phyloP scores from a whole-genome alignment of 2,113 vertebrate genomes.

The Mustelus asterias region DNA sequence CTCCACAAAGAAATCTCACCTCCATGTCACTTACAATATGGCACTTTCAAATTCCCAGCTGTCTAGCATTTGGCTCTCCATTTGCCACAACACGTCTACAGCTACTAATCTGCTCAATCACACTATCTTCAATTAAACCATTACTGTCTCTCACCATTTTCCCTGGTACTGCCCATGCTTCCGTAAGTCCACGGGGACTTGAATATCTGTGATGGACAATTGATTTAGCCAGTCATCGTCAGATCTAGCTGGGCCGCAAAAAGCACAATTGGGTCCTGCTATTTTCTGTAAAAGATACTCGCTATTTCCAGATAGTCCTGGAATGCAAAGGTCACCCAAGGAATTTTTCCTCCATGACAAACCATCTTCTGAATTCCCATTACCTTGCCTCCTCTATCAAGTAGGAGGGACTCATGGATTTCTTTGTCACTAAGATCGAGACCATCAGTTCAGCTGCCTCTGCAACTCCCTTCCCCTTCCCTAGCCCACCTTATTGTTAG shows the following conservation, averaged over 20 bases:
- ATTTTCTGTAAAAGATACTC: not conserved
- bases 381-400: not conserved
- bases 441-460: not conserved
- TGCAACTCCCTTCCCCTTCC: not conserved
- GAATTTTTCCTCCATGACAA: not conserved
- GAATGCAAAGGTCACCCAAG: not conserved
- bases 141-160: not conserved
- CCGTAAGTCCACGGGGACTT: too few species aligned
- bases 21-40: not conserved
- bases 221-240: too few species aligned
- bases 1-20: not conserved
- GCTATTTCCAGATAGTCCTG: not conserved
- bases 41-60: not conserved
- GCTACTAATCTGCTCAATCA: not conserved
- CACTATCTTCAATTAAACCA: not conserved
- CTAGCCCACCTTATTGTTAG: too few species aligned
- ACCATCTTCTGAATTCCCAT: not conserved
- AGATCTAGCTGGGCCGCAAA: too few species aligned
- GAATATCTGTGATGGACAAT: too few species aligned
- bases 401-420: not conserved
- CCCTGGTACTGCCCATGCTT: not conserved
- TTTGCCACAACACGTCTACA: not conserved
- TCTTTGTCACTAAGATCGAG: not conserved
- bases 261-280: too few species aligned
- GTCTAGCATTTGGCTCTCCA: not conserved